These are phyloP conservation scores for Actinia tenebrosa DNA, from an alignment of 64 coral and sea anemone species.

Conservation along the genomic window DNA sequence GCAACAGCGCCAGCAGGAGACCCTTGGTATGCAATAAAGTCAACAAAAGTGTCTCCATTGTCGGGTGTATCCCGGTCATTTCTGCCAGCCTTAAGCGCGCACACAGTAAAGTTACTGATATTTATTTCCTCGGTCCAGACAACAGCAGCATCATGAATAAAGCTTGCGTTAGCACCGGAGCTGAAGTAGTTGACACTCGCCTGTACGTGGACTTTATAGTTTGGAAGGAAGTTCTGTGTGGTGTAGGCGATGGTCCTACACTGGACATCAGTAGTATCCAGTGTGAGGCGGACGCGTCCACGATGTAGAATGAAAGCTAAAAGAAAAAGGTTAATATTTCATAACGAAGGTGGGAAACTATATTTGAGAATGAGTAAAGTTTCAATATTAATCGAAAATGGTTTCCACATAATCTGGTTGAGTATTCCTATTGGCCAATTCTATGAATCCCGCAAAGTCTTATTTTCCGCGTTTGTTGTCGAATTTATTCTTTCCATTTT, in stretches of 20 bases:
- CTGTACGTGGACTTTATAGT: slow-evolving; percentile 33
- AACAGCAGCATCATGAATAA: slow-evolving; percentile 66
- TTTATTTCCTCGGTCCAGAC: slow-evolving; percentile 55
- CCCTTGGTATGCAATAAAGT: slow-evolving; percentile 68
- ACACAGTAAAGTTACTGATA: slow-evolving; percentile 39
- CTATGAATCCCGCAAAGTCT: too few species aligned
- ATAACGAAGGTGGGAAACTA: too few species aligned
- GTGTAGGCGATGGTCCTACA: slow-evolving; percentile 45
- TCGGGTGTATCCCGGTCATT: slow-evolving; percentile 62
- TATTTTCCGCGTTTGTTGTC: too few species aligned
- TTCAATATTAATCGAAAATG: too few species aligned
- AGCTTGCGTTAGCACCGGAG: slow-evolving; percentile 23
- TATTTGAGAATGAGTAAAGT: too few species aligned
- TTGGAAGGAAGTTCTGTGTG: slow-evolving; percentile 12
- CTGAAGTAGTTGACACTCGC: slow-evolving; percentile 58
- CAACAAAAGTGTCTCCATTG: slow-evolving; percentile 37
- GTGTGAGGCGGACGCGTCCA: slow-evolving; percentile 44
- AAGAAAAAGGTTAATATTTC: background rate
- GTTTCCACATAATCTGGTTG: too few species aligned
- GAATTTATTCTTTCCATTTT: too few species aligned
- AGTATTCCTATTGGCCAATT: too few species aligned
- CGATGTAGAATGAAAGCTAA: slow-evolving; percentile 66
- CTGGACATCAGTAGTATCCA: slow-evolving; percentile 51
- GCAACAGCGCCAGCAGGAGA: slow-evolving; percentile 41
- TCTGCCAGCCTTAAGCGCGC: slow-evolving; percentile 65